These are phyloP conservation scores for Heteronetta atricapilla DNA, from an alignment of 2,113 vertebrate genomes.

Conservation along the genomic window DNA sequence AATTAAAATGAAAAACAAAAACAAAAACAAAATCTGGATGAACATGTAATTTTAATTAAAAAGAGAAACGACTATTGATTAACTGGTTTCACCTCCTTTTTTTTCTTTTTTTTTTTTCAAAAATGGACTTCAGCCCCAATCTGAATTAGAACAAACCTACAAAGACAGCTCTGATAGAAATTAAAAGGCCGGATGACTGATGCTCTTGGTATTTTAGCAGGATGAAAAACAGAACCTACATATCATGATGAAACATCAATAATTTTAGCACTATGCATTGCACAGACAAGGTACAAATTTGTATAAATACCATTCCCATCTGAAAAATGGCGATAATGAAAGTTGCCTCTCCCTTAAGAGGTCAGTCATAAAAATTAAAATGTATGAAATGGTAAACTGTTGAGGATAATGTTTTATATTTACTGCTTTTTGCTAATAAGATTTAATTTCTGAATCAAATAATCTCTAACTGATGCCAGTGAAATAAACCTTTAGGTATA, in stretches of 20 bases:
- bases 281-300: not conserved
- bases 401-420: not conserved
- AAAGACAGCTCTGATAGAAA: not conserved
- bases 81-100: not conserved
- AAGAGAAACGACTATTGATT: not conserved
- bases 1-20: not conserved
- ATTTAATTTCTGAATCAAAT: not conserved
- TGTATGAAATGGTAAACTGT: not conserved
- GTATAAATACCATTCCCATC: not conserved
- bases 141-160: not conserved
- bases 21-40: not conserved
- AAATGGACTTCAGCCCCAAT: not conserved
- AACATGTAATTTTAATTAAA: not conserved
- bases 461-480: not conserved
- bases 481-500: not conserved
- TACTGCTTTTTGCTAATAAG: not conserved
- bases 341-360: not conserved
- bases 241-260: not conserved
- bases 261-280: not conserved
- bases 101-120: not conserved
- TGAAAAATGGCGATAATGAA: not conserved
- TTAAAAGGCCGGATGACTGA: not conserved
- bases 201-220: not conserved
- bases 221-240: not conserved
- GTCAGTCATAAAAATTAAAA: not conserved